Evolutionary conservation across 2,888 invertebrate genomes (phyloP).

Genomic region (Melolontha melolontha): DNA sequence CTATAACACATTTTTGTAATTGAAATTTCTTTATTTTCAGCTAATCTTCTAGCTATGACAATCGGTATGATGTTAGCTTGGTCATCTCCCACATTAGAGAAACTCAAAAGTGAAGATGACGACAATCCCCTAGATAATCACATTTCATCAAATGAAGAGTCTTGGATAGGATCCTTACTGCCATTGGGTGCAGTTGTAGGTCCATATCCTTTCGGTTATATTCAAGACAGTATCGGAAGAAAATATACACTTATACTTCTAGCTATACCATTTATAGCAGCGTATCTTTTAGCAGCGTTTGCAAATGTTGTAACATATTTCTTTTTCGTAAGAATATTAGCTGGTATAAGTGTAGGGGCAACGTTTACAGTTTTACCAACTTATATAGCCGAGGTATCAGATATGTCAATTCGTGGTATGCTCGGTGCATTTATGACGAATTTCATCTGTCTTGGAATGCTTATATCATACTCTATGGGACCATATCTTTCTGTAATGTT

Average conservation of each 20-base stretch:
- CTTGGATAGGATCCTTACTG: constrained; percentile 81
- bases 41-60: constrained; percentile 63
- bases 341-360: constrained; percentile 68
- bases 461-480: constrained; percentile 78
- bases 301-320: constrained; percentile 53
- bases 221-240: constrained; percentile 74
- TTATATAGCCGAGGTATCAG: constrained; percentile 89
- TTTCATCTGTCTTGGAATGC: constrained; percentile 77
- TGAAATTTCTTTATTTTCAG: constrained; percentile 56
- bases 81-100: constrained; percentile 58
- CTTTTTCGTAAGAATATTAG: constrained; percentile 64
- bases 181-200: constrained; percentile 76
- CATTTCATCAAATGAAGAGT: constrained; percentile 70
- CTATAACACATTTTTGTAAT: no score
- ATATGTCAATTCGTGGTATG: constrained; percentile 83
- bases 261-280: constrained; percentile 73
- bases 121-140: constrained; percentile 65
- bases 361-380: constrained; percentile 82
- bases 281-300: constrained; percentile 58
- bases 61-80: constrained; percentile 65
- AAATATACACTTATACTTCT: constrained; percentile 75
- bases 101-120: constrained; percentile 64
- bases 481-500: constrained; percentile 76
- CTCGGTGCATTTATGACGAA: constrained; percentile 84
- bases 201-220: constrained; percentile 78